Conservation (phyloP, 2,797 vertebrate genomes). For the Rhynchotus rufescens region DNA sequence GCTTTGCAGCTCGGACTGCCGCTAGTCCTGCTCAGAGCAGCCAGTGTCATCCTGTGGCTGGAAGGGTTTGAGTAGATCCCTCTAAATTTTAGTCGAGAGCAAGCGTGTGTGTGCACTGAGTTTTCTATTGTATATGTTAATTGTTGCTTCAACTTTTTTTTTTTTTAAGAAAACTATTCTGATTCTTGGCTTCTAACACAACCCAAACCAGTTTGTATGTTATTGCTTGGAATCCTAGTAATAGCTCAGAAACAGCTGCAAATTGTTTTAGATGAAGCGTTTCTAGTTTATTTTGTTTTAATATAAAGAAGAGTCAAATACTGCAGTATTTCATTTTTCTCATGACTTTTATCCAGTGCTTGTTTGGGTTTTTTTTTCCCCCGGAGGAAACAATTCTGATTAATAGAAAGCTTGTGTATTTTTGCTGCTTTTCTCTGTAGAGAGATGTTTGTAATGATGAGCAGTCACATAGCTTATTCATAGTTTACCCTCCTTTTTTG, state of each 20-base stretch:
- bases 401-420: background rate
- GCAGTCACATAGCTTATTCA: background rate
- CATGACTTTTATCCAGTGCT: background rate
- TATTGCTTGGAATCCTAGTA: slow-evolving; percentile 45
- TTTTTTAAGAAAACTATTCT: slow-evolving; percentile 1
- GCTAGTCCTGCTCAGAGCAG: background rate
- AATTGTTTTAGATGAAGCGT: slow-evolving; percentile 43
- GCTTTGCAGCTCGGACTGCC: background rate
- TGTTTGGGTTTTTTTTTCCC: background rate
- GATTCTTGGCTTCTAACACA: slow-evolving; percentile 31
- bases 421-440: background rate
- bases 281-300: background rate
- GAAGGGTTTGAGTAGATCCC: background rate
- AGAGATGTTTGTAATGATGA: background rate
- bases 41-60: background rate
- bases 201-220: slow-evolving; percentile 1
- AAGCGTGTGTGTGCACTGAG: background rate
- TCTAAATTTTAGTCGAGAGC: background rate
- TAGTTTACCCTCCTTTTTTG: background rate
- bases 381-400: background rate
- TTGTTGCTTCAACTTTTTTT: background rate
- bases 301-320: background rate
- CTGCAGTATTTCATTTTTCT: background rate
- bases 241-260: slow-evolving; percentile 33
- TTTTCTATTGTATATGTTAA: background rate